phyloP scores from a whole-genome alignment of 1,140 invertebrate species.

The Notospermus geniculatus region DNA sequence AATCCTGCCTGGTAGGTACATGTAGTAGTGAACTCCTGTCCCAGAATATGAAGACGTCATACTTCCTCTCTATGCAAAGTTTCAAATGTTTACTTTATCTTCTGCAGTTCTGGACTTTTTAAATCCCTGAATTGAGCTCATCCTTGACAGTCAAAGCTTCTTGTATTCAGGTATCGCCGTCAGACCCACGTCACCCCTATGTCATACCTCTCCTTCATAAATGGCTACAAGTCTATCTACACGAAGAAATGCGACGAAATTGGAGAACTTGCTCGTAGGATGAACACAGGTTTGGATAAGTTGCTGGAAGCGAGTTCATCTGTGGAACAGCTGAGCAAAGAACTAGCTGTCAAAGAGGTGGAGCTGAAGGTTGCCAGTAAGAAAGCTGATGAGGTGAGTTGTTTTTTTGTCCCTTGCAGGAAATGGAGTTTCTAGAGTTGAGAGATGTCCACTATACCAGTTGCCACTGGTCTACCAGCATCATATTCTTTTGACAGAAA shows the following conservation, averaged over 20 bases:
- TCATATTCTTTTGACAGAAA: background rate
- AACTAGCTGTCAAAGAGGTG: slow-evolving; percentile 90
- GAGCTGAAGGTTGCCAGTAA: slow-evolving; percentile 84
- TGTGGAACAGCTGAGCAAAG: slow-evolving; percentile 85
- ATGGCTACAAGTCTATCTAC: slow-evolving; percentile 92
- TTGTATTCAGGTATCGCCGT: slow-evolving; percentile 68
- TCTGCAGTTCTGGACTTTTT: no score
- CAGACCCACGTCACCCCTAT: slow-evolving; percentile 97
- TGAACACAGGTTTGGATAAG: slow-evolving; percentile 92
- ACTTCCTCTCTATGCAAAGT: no score
- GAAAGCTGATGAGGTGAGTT: slow-evolving; percentile 73
- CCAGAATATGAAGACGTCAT: background rate
- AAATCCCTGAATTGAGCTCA: no score
- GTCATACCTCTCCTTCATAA: slow-evolving; percentile 93
- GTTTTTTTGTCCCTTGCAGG: no score
- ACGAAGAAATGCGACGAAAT: slow-evolving; percentile 81
- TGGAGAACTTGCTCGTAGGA: slow-evolving; percentile 79
- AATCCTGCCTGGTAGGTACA: no score
- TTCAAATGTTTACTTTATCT: no score
- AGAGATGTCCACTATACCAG: background rate
- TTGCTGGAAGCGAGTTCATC: slow-evolving; percentile 89
- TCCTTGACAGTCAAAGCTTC: no score
- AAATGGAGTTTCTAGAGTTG: background rate
- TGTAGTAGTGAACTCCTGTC: background rate
- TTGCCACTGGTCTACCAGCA: no score